Conservation (phyloP, 2,888 invertebrate genomes). For the Alcis repandata region DNA sequence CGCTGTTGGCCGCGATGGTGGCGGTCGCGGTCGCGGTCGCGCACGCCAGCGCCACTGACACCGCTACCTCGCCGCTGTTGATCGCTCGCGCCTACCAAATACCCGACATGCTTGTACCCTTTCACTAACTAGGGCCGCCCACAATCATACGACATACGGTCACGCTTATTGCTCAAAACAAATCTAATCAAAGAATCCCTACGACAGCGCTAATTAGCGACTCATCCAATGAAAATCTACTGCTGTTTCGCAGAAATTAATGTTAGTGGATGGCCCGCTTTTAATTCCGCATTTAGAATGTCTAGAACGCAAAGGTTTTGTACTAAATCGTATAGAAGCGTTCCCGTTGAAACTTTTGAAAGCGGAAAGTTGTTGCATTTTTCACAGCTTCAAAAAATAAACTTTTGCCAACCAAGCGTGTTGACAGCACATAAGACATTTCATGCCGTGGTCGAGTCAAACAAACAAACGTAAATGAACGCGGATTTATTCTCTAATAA, state of each 20-base stretch:
- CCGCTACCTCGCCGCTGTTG: slow-evolving; percentile 71
- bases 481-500: no score
- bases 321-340: no score
- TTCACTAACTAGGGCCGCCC: background rate
- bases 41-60: slow-evolving; percentile 73
- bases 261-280: background rate
- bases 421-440: no score
- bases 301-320: no score
- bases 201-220: background rate
- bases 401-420: no score
- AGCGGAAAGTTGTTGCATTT: no score
- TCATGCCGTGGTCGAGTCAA: no score
- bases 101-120: slow-evolving; percentile 5
- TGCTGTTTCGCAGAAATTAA: no score
- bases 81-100: slow-evolving; percentile 65
- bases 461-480: no score
- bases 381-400: no score
- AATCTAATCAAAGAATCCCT: background rate
- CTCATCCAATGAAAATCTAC: background rate
- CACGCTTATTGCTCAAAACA: background rate
- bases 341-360: no score
- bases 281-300: background rate
- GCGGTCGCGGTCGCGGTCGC: slow-evolving; percentile 81
- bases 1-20: slow-evolving; percentile 85
- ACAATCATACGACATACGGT: background rate